Evolutionary conservation across 2,797 vertebrate species (phyloP).

Genomic region (Cynodonichthys magdalenae): DNA sequence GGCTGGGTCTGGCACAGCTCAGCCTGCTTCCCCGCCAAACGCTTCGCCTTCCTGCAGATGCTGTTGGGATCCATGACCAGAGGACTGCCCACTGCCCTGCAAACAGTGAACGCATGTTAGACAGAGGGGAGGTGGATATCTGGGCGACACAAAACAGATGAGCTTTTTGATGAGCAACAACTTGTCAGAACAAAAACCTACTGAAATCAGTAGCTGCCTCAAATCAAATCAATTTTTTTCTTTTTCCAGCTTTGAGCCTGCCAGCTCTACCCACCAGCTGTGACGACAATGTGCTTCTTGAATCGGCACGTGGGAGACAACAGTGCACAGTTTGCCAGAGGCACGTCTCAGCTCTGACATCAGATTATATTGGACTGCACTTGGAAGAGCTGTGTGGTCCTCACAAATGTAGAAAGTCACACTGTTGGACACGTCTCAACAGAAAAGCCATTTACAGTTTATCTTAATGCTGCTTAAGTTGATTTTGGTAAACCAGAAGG

Average conservation of each 20-base stretch:
- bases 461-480: constrained; percentile 46
- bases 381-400: constrained; percentile 56
- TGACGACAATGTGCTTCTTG: constrained; percentile 39
- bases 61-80: constrained; percentile 99
- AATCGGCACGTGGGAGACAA: constrained; percentile 49
- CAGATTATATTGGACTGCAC: constrained; percentile 33
- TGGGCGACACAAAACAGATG: constrained; percentile 4
- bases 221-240: constrained; percentile 21
- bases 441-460: constrained; percentile 42
- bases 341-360: constrained; percentile 43
- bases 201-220: constrained; percentile 33
- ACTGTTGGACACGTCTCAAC: constrained; percentile 45
- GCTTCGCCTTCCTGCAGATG: constrained; percentile 97
- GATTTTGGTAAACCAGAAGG: constrained; percentile 61
- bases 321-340: constrained; percentile 54
- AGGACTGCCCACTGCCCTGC: constrained; percentile 98
- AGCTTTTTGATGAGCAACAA: background rate
- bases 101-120: constrained; percentile 48
- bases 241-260: constrained; percentile 25
- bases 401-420: constrained; percentile 41
- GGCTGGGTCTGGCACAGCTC: constrained; percentile 97
- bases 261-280: constrained; percentile 48
- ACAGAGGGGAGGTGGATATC: constrained; percentile 3
- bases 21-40: constrained; percentile 92
- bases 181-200: background rate